Percentiles rank a stretch among this genome's conserved stretches.
Evolutionary conservation across 2,888 invertebrate species (phyloP).

Genomic region (Epirrita christyi): DNA sequence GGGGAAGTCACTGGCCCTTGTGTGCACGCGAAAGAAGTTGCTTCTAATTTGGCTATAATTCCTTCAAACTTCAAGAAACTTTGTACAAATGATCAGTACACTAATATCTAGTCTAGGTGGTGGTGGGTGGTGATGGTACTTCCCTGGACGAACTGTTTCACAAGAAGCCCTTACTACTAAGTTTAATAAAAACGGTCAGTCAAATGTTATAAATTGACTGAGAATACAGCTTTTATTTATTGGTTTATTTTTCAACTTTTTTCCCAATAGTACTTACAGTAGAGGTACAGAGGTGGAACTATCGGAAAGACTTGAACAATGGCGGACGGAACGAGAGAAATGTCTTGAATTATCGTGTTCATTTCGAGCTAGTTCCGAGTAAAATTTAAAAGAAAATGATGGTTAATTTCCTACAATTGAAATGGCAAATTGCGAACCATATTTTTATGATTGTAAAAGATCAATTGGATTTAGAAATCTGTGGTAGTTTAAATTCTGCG

Average conservation of each 20-base stretch:
- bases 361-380: conserved; percentile 30
- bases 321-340: conserved; percentile 25
- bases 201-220: no score
- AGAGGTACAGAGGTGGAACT: conserved; percentile 24
- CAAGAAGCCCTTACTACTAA: no score
- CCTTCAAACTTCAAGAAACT: no score
- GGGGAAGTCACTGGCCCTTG: no score
- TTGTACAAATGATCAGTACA: no score
- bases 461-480: not conserved
- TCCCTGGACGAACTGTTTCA: no score
- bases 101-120: no score
- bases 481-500: not conserved
- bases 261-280: conserved; percentile 14
- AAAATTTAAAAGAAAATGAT: conserved; percentile 32
- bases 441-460: conserved; percentile 10
- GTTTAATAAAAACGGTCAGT: no score
- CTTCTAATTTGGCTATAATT: no score
- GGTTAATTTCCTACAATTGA: conserved; percentile 26
- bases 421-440: conserved; percentile 28
- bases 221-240: no score
- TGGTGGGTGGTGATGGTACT: no score
- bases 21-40: no score
- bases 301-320: conserved; percentile 35
- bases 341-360: conserved; percentile 38
- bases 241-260: conserved; percentile 4